phyloP scores from a whole-genome alignment of 2,113 vertebrate species.

The Ondatra zibethicus region DNA sequence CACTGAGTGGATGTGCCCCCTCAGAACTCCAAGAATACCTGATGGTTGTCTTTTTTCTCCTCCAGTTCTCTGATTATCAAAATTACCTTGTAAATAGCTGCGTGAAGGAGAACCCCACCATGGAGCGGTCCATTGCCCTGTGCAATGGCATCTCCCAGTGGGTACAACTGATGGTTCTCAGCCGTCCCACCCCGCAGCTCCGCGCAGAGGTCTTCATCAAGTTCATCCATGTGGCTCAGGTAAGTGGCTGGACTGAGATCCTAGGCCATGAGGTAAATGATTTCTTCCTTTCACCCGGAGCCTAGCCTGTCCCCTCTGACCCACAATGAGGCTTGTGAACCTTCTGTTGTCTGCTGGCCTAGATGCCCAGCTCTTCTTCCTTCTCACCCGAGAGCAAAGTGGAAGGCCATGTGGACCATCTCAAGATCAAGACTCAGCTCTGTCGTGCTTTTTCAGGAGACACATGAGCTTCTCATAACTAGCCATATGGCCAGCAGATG shows the following conservation, averaged over 20 bases:
- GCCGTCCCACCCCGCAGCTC: slow-evolving; percentile 95
- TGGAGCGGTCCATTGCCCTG: slow-evolving; percentile 96
- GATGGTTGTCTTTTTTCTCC: neutral
- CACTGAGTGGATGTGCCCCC: neutral
- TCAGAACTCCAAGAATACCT: neutral
- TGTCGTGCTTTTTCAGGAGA: neutral
- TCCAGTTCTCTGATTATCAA: slow-evolving; percentile 95
- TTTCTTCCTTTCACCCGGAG: neutral
- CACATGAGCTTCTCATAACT: neutral
- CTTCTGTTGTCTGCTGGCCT: neutral
- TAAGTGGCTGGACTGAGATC: slow-evolving; percentile 75
- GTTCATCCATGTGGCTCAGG: slow-evolving; percentile 97
- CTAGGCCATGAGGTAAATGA: neutral
- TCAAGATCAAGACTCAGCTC: neutral
- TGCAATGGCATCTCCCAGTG: slow-evolving; percentile 98
- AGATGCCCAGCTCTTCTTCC: neutral
- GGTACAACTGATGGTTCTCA: slow-evolving; percentile 98
- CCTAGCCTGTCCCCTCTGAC: neutral
- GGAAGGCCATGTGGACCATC: neutral
- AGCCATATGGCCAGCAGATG: neutral
- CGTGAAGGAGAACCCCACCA: slow-evolving; percentile 96
- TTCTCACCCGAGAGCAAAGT: neutral
- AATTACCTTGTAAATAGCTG: slow-evolving; percentile 95
- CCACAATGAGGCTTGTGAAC: no score
- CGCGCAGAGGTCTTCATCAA: slow-evolving; percentile 97